These are phyloP conservation scores for Pollenia labialis DNA, from an alignment of 2,888 invertebrate species.

Conservation along the genomic window DNA sequence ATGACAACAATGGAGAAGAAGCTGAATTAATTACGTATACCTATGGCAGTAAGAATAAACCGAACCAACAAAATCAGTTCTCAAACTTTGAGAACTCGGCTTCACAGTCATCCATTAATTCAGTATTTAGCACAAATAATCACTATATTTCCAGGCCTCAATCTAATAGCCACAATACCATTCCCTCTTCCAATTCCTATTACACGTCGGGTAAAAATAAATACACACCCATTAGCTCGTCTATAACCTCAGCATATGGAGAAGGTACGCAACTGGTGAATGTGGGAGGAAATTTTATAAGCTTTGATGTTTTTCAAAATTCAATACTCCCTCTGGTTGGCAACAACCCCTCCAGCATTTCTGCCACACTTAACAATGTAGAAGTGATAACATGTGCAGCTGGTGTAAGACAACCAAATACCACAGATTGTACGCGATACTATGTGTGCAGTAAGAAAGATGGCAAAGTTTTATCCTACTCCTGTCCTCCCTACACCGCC, in stretches of 20 bases:
- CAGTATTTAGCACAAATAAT: constrained; percentile 68
- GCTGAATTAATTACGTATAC: constrained; percentile 76
- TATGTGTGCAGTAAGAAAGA: constrained; percentile 85
- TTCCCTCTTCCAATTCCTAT: constrained; percentile 28
- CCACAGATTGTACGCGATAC: constrained; percentile 85
- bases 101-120: constrained; percentile 3
- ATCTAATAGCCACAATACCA: constrained; percentile 33
- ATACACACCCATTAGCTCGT: constrained; percentile 61
- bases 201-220: constrained; percentile 68
- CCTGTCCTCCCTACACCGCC: constrained; percentile 85
- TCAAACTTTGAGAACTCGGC: constrained; percentile 16
- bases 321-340: constrained; percentile 80
- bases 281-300: constrained; percentile 81
- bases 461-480: constrained; percentile 83
- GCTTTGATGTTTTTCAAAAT: constrained; percentile 81
- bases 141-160: constrained; percentile 76
- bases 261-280: constrained; percentile 79
- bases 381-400: constrained; percentile 84
- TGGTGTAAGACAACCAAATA: constrained; percentile 84
- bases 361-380: constrained; percentile 76
- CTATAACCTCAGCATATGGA: constrained; percentile 54
- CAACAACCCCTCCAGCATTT: constrained; percentile 75
- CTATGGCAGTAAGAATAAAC: constrained; percentile 63
- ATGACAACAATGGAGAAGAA: constrained; percentile 70
- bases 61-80: constrained; percentile 17